Conservation (phyloP, 2,888 invertebrate species). For the Trissonchulus sp. region DNA sequence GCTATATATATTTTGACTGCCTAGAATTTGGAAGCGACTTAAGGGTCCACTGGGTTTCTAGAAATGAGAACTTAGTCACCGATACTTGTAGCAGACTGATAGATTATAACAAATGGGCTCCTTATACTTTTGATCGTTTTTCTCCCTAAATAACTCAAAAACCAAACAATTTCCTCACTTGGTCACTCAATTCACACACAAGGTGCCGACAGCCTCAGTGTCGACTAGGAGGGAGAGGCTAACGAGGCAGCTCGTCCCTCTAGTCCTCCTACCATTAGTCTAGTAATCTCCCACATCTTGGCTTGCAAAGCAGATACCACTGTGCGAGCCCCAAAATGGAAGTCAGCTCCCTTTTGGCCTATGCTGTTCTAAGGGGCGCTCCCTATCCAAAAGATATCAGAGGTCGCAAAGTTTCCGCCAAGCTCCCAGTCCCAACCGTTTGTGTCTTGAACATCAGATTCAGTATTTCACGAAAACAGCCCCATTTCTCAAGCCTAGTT, state of each 20-base stretch:
- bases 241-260: neutral
- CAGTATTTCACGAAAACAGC: no score
- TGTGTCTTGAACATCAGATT: no score
- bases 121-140: neutral
- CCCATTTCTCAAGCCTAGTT: no score
- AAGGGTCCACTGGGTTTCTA: neutral
- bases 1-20: neutral
- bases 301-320: neutral
- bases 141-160: neutral
- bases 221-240: neutral
- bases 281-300: neutral
- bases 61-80: neutral
- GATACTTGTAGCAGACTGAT: slow-evolving; percentile 3
- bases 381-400: no score
- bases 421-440: no score
- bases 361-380: no score
- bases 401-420: no score
- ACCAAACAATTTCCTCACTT: neutral
- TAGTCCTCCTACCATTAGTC: neutral
- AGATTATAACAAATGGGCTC: slow-evolving; percentile 5
- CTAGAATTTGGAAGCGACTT: neutral
- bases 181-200: no score
- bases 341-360: slow-evolving; percentile 9
- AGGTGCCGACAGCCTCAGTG: neutral
- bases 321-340: neutral